Percentiles rank a stretch among this genome's conserved stretches.
phyloP scores from a whole-genome alignment of 1,140 invertebrate species.

The Drosophila equinoxialis region DNA sequence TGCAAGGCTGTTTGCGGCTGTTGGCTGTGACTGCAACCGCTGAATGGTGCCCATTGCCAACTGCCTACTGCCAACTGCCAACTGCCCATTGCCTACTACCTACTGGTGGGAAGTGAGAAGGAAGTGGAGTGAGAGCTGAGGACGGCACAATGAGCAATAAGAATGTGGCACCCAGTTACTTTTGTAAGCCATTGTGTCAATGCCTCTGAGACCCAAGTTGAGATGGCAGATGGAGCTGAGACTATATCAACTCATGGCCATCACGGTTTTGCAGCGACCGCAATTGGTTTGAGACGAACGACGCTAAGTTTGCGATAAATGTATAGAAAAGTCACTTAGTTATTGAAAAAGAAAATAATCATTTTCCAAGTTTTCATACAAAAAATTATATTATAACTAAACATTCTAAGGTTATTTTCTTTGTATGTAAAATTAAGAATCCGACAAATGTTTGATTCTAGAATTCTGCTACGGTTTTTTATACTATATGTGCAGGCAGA shows the following conservation, averaged over 20 bases:
- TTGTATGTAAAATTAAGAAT: too few relatives aligned
- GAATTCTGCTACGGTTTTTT: too few relatives aligned
- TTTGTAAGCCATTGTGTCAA: slow-evolving; percentile 66
- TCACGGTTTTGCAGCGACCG: slow-evolving; percentile 30
- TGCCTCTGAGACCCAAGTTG: slow-evolving; percentile 40
- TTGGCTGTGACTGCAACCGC: slow-evolving; percentile 9
- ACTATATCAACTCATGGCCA: slow-evolving; percentile 72
- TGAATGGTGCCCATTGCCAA: not conserved
- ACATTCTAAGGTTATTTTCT: too few relatives aligned
- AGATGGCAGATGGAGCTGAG: not conserved
- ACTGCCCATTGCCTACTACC: not conserved
- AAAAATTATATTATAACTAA: not conserved
- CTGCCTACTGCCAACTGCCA: not conserved
- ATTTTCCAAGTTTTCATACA: not conserved
- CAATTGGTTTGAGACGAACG: slow-evolving; percentile 2
- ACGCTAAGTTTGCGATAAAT: not conserved
- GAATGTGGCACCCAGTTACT: slow-evolving; percentile 36
- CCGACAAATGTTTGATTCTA: too few relatives aligned
- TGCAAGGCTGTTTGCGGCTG: slow-evolving; percentile 32
- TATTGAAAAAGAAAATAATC: not conserved
- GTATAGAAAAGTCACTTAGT: not conserved
- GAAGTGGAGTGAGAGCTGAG: slow-evolving; percentile 21
- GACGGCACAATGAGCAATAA: slow-evolving; percentile 9
- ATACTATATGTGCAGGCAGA: too few relatives aligned
- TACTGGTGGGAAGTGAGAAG: not conserved